Evolutionary conservation across 2,888 invertebrate genomes (phyloP).

Genomic region (Oeneis ivallda): DNA sequence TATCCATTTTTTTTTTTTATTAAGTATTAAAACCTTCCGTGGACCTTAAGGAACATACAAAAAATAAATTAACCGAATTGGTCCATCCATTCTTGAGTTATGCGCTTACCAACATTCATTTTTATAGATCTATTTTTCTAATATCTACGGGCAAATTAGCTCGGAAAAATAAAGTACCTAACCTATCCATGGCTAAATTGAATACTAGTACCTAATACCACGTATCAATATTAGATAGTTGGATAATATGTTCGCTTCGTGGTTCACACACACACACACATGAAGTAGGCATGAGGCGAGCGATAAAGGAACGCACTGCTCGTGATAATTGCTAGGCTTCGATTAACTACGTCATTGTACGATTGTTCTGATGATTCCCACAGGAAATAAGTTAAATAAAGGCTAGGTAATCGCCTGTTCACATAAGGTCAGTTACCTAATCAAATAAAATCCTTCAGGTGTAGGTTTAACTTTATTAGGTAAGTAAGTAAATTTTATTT

Average conservation of each 20-base stretch:
- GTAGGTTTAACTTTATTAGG: too few species aligned
- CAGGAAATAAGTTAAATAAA: conserved; percentile 28
- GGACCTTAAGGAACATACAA: too few species aligned
- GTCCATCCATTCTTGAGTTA: too few species aligned
- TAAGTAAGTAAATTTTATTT: too few species aligned
- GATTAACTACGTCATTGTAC: conserved; percentile 28
- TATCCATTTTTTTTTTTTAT: too few species aligned
- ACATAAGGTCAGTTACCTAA: neutral
- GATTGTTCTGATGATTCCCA: conserved; percentile 26
- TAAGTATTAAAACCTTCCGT: too few species aligned
- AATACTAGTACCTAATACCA: too few species aligned
- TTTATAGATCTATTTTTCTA: too few species aligned
- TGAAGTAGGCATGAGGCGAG: conserved; percentile 35
- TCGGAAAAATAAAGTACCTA: conserved; percentile 23
- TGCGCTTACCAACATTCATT: too few species aligned
- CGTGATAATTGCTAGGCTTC: conserved; percentile 32
- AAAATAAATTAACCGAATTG: too few species aligned
- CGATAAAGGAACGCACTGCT: conserved; percentile 36
- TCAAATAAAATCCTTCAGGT: too few species aligned
- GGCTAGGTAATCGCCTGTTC: too few species aligned
- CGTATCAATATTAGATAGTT: conserved; percentile 5
- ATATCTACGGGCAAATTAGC: conserved; percentile 13
- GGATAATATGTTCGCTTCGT: neutral
- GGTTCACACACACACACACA: conserved; percentile 37
- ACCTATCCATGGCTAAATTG: conserved; percentile 26